A percentile compares a stretch with the other conserved stretches of the same genome.
Evolutionary conservation across 2,113 vertebrate species (phyloP).

Genomic region (Brachyhypopomus gauderio): DNA sequence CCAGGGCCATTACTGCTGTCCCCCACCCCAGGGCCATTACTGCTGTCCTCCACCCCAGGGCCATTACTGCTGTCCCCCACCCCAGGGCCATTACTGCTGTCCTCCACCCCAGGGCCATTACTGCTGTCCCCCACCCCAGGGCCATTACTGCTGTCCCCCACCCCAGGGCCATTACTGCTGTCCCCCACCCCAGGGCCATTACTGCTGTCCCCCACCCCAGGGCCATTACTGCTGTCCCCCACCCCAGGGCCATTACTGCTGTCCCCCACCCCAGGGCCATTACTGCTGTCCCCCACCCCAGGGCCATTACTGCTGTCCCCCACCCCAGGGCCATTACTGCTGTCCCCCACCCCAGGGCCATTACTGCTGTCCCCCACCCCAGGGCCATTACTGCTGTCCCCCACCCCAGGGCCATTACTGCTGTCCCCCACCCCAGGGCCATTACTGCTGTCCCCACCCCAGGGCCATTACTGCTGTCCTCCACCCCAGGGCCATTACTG

Average conservation of each 20-base stretch:
- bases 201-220: background rate
- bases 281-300: background rate
- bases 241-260: background rate
- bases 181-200: background rate
- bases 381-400: background rate
- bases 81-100: background rate
- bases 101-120: background rate
- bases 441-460: too few species aligned
- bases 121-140: background rate
- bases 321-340: background rate
- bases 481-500: background rate
- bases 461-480: background rate
- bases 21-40: slow-evolving; percentile 1
- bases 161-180: background rate
- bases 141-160: background rate
- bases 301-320: background rate
- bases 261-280: background rate
- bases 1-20: background rate
- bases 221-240: background rate
- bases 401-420: background rate
- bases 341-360: background rate
- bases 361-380: background rate
- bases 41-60: background rate
- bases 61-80: background rate
- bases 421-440: background rate